phyloP scores from a whole-genome alignment of 1,140 invertebrate species.

The Pseudomyrmex flavicornis region DNA sequence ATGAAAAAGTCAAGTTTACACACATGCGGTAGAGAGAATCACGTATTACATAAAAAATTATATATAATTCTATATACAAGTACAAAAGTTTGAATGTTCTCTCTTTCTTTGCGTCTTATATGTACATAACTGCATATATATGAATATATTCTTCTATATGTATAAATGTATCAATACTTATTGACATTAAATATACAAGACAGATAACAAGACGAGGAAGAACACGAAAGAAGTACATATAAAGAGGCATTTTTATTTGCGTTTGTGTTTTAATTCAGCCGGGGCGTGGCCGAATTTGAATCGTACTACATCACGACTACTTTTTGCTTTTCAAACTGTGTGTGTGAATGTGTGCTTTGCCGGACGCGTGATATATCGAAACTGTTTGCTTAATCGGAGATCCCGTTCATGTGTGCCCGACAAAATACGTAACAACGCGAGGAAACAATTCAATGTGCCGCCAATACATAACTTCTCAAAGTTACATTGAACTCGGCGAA shows the following conservation, averaged over 20 bases:
- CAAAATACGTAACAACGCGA: constrained; percentile 33
- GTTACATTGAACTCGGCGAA: not conserved
- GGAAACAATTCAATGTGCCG: constrained; percentile 34
- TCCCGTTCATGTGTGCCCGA: not conserved
- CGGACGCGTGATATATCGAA: constrained; percentile 32
- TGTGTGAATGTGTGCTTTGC: constrained; percentile 72
- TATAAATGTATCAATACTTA: no score
- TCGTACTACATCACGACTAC: constrained; percentile 82
- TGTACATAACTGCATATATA: no score
- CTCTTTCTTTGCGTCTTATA: no score
- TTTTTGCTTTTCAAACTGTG: constrained; percentile 16
- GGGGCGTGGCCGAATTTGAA: constrained; percentile 74
- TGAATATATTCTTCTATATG: no score
- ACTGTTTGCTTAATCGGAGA: constrained; percentile 3
- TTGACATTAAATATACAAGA: no score
- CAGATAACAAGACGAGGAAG: no score
- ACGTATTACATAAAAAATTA: no score
- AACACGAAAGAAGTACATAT: constrained; percentile 63
- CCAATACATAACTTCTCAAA: constrained; percentile 44
- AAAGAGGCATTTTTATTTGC: constrained; percentile 82
- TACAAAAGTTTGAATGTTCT: no score
- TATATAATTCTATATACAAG: no score
- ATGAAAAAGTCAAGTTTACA: no score
- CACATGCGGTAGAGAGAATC: no score
- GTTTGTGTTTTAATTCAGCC: constrained; percentile 76